These are phyloP conservation scores for Spheniscus humboldti DNA, from an alignment of 2,797 vertebrate genomes.

Conservation along the genomic window DNA sequence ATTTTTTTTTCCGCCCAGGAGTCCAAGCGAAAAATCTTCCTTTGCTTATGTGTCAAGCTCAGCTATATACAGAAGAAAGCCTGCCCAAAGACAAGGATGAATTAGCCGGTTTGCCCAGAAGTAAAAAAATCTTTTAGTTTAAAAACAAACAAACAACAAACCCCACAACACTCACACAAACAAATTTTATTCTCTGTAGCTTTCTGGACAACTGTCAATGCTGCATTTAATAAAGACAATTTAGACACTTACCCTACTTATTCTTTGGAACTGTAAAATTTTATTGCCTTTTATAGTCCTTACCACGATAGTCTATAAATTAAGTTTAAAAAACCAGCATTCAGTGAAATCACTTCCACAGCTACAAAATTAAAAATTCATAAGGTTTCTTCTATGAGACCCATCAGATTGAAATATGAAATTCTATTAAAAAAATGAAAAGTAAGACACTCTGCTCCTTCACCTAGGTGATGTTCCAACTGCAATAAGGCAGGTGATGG, in stretches of 20 bases:
- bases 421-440: neutral
- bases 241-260: neutral
- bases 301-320: neutral
- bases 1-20: neutral
- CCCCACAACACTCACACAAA: neutral
- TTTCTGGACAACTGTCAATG: neutral
- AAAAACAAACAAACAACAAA: neutral
- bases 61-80: neutral
- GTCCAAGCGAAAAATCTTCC: neutral
- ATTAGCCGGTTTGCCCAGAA: neutral
- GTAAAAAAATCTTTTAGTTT: neutral
- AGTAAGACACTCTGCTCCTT: neutral
- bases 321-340: neutral
- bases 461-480: neutral
- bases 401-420: neutral
- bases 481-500: neutral
- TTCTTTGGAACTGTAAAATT: neutral
- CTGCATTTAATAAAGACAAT: neutral
- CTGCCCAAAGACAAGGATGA: neutral
- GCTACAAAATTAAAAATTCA: neutral
- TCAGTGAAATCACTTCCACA: neutral
- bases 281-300: neutral
- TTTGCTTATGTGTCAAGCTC: neutral
- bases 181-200: neutral
- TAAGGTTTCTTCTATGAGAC: neutral